Percentiles rank a stretch among this genome's conserved stretches.
phyloP scores from a whole-genome alignment of 1,140 invertebrate genomes.

The Portunus trituberculatus region DNA sequence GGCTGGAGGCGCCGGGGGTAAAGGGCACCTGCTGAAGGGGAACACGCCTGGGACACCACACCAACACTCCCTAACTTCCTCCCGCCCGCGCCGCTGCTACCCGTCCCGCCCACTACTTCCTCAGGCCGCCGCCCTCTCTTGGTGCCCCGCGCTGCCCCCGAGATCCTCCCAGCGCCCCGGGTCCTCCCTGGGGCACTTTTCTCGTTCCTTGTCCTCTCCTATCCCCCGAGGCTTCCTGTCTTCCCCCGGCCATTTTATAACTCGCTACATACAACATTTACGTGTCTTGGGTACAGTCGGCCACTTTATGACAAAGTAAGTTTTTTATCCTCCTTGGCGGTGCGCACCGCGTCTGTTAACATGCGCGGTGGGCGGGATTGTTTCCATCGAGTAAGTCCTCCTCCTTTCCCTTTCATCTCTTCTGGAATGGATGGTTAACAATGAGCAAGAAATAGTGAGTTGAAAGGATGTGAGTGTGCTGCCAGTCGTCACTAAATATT shows the following conservation, averaged over 20 bases:
- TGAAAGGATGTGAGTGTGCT: neutral
- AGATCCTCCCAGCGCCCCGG: neutral
- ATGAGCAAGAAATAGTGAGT: neutral
- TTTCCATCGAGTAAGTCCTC: neutral
- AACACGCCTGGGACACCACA: slow-evolving; percentile 71
- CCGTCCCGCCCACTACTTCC: slow-evolving; percentile 16
- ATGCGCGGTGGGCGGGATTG: neutral
- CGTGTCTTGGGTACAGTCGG: slow-evolving; percentile 7
- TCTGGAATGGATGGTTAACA: neutral
- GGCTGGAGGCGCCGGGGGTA: slow-evolving; percentile 69
- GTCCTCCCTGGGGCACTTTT: slow-evolving; percentile 29
- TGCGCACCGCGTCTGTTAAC: slow-evolving; percentile 35
- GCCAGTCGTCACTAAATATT: neutral
- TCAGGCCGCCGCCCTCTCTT: neutral
- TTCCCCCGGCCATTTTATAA: slow-evolving; percentile 5
- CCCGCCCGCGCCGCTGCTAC: neutral
- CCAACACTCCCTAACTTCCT: slow-evolving; percentile 52
- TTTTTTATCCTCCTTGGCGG: neutral
- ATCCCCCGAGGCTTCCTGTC: neutral
- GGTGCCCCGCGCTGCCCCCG: slow-evolving; percentile 10
- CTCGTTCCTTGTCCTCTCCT: neutral
- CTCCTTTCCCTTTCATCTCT: neutral
- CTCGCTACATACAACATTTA: neutral
- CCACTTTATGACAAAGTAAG: neutral
- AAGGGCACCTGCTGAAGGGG: slow-evolving; percentile 72